phyloP scores from a whole-genome alignment of 2,797 vertebrate species.

The Lagorchestes hirsutus region DNA sequence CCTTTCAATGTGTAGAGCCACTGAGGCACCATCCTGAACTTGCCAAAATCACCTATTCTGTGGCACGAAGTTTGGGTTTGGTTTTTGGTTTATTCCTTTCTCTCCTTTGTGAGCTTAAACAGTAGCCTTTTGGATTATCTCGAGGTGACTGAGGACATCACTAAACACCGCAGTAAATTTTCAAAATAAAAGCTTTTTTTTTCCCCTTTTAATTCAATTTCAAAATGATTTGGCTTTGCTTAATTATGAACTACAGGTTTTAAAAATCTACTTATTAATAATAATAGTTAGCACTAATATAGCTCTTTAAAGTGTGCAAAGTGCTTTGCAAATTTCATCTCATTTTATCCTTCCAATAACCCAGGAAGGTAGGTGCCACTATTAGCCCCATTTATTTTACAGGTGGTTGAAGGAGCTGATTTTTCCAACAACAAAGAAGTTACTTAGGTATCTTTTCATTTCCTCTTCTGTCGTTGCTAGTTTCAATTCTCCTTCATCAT shows the following conservation, averaged over 20 bases:
- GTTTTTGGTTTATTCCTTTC: neutral
- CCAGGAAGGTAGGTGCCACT: neutral
- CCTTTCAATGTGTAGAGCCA: fast-evolving
- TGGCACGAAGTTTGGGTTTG: too few relatives aligned
- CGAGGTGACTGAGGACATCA: fast-evolving
- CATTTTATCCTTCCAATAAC: neutral
- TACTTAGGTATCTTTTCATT: fast-evolving
- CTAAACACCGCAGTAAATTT: fast-evolving
- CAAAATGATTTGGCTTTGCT: fast-evolving
- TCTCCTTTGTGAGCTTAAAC: neutral
- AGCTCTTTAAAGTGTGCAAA: neutral
- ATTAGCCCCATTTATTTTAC: neutral
- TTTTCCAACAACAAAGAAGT: neutral
- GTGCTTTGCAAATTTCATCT: neutral
- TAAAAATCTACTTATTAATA: neutral
- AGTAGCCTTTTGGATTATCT: fast-evolving
- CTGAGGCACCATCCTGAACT: fast-evolving
- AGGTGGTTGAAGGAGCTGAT: neutral
- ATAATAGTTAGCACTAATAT: neutral
- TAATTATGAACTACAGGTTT: neutral
- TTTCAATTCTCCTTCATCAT: neutral
- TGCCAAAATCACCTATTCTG: fast-evolving
- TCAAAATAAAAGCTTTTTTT: fast-evolving
- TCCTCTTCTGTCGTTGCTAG: neutral
- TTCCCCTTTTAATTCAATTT: fast-evolving